Evolutionary conservation across 2,113 vertebrate genomes (phyloP).

Genomic region (Dipodomys spectabilis): DNA sequence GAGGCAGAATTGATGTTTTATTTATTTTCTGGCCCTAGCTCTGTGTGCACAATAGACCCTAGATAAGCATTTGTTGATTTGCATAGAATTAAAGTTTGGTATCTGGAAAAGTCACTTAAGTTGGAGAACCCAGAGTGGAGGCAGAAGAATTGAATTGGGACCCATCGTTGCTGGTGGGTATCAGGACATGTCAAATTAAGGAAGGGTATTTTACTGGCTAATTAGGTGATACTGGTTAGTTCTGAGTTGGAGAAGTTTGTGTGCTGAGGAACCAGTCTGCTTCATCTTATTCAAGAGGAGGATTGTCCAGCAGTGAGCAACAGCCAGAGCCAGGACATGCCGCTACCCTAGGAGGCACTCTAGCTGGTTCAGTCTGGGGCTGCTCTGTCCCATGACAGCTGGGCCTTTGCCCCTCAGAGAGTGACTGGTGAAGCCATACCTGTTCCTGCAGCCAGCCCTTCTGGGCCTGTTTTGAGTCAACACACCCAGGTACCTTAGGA

Average conservation of each 20-base stretch:
- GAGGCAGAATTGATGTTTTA: constrained; percentile 69
- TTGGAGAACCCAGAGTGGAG: constrained; percentile 47
- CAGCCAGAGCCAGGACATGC: not conserved
- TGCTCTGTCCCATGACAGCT: not conserved
- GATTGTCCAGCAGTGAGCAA: not conserved
- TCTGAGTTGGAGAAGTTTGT: not conserved
- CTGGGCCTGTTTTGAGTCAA: not conserved
- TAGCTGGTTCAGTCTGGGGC: not conserved
- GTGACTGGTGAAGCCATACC: not conserved
- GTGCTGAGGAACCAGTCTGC: not conserved
- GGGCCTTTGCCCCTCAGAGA: not conserved
- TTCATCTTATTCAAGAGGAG: not conserved
- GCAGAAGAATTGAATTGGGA: constrained; percentile 50
- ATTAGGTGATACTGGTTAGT: not conserved
- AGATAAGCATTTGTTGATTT: constrained; percentile 77
- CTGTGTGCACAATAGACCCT: constrained; percentile 41
- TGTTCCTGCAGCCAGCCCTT: not conserved
- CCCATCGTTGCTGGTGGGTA: not conserved
- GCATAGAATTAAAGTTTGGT: constrained; percentile 76
- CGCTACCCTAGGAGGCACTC: not conserved
- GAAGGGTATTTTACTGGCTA: not conserved
- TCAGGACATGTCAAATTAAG: constrained; percentile 1
- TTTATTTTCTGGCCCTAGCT: constrained; percentile 66
- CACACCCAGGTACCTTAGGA: not conserved
- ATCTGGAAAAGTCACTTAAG: constrained; percentile 64